Conservation (phyloP, 2,888 invertebrate species). For the Odontocolon sp. region DNA sequence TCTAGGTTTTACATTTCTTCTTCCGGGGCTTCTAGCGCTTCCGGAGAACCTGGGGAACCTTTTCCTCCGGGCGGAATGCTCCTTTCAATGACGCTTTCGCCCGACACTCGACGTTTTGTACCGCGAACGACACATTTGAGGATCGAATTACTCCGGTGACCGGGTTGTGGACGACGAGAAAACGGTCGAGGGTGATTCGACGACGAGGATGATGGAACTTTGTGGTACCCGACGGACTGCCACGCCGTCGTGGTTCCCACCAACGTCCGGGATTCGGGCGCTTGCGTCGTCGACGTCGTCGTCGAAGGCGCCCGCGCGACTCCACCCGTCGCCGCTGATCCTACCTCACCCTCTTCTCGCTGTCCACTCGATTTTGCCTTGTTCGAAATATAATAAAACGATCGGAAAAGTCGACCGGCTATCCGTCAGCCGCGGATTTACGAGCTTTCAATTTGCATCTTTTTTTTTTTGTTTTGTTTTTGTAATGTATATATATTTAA, state of each 20-base stretch:
- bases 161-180: not conserved
- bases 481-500: too few species aligned
- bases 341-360: constrained; percentile 58
- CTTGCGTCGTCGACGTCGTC: constrained; percentile 52
- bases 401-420: too few species aligned
- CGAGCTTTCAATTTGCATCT: too few species aligned
- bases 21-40: too few species aligned
- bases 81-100: constrained; percentile 28
- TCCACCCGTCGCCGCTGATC: not conserved
- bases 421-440: too few species aligned
- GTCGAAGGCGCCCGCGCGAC: constrained; percentile 39
- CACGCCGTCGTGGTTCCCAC: constrained; percentile 51
- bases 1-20: constrained; percentile 4
- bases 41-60: too few species aligned
- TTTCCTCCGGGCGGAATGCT: constrained; percentile 45
- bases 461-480: too few species aligned
- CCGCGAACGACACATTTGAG: constrained; percentile 76
- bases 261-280: constrained; percentile 60
- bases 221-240: constrained; percentile 73
- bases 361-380: constrained; percentile 63
- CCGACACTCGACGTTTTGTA: constrained; percentile 71
- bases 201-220: too few species aligned
- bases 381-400: too few species aligned
- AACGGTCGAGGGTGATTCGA: too few species aligned
- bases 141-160: constrained; percentile 5